Conservation (phyloP, 2,888 invertebrate genomes). For the Drosophila peninsularis region DNA sequence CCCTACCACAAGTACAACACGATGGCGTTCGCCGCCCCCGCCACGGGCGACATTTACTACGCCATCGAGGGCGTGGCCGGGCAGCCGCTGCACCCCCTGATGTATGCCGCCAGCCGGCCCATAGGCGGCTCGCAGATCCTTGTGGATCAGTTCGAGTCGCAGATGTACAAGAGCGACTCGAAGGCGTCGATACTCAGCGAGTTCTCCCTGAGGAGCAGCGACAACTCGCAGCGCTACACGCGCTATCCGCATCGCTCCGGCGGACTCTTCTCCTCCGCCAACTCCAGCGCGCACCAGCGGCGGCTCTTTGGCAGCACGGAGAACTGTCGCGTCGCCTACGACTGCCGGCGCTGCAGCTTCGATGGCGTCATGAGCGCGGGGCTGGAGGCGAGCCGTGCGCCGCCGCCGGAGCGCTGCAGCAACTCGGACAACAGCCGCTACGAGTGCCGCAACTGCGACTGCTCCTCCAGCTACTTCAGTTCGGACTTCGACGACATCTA, state of each 20-base stretch:
- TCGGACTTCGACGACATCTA: slow-evolving; percentile 85
- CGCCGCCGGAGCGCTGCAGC: slow-evolving; percentile 62
- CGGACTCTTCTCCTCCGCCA: slow-evolving; percentile 77
- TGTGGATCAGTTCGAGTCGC: slow-evolving; percentile 79
- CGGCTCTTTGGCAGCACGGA: slow-evolving; percentile 84
- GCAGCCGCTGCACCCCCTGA: slow-evolving; percentile 69
- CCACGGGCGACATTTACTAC: slow-evolving; percentile 69
- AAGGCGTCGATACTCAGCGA: slow-evolving; percentile 84
- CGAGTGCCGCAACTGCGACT: slow-evolving; percentile 84
- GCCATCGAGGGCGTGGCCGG: slow-evolving; percentile 51
- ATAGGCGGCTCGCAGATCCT: slow-evolving; percentile 83
- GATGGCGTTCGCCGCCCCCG: slow-evolving; percentile 68
- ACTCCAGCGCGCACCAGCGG: slow-evolving; percentile 77
- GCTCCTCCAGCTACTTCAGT: slow-evolving; percentile 84
- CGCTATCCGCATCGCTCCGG: slow-evolving; percentile 75
- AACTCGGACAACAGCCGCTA: slow-evolving; percentile 84
- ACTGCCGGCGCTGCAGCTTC: slow-evolving; percentile 84
- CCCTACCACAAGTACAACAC: slow-evolving; percentile 83
- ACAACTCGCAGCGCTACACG: slow-evolving; percentile 77
- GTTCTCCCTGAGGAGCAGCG: slow-evolving; percentile 83
- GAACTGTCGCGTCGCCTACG: slow-evolving; percentile 84
- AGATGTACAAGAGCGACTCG: slow-evolving; percentile 85
- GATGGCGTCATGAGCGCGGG: slow-evolving; percentile 72
- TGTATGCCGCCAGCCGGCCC: slow-evolving; percentile 82
- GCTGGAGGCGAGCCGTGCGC: neutral